Conservation (phyloP, 2,888 invertebrate species). For the Leucoptera coffeella region DNA sequence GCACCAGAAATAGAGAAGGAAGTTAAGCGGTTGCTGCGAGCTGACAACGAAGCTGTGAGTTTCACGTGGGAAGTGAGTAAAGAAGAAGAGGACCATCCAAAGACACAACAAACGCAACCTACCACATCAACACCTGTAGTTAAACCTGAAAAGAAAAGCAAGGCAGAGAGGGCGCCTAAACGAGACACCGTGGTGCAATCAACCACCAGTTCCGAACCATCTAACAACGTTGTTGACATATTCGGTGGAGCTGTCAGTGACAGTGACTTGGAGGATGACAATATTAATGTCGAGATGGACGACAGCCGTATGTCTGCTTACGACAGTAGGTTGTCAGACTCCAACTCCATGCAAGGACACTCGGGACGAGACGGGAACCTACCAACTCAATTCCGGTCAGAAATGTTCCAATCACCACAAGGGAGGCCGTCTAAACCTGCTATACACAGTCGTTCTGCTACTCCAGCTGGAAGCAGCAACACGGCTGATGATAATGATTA, state of each 20-base stretch:
- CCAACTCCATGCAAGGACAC: constrained; percentile 21
- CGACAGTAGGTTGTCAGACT: constrained; percentile 67
- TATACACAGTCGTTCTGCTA: constrained; percentile 13
- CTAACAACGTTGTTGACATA: constrained; percentile 60
- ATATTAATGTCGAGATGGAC: constrained; percentile 72
- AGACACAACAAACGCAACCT: constrained; percentile 15
- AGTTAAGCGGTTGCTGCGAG: constrained; percentile 84
- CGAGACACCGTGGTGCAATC: constrained; percentile 10
- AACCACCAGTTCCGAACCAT: constrained; percentile 13
- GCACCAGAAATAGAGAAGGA: constrained; percentile 98
- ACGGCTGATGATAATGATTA: background rate
- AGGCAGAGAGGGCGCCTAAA: constrained; percentile 13
- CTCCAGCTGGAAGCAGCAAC: constrained; percentile 6
- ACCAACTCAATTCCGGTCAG: constrained; percentile 27
- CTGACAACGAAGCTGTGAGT: constrained; percentile 87
- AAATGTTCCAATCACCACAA: constrained; percentile 21
- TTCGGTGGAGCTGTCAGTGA: constrained; percentile 92
- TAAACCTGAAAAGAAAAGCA: constrained; percentile 16
- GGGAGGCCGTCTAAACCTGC: constrained; percentile 7
- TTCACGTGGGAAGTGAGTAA: constrained; percentile 86
- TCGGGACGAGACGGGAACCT: constrained; percentile 13
- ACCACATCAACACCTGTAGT: constrained; percentile 24
- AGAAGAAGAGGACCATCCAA: constrained; percentile 72
- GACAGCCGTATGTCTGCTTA: constrained; percentile 71
- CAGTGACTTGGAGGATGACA: constrained; percentile 75